These are phyloP conservation scores for Leuciscus waleckii DNA, from an alignment of 2,797 vertebrate genomes.

Conservation along the genomic window DNA sequence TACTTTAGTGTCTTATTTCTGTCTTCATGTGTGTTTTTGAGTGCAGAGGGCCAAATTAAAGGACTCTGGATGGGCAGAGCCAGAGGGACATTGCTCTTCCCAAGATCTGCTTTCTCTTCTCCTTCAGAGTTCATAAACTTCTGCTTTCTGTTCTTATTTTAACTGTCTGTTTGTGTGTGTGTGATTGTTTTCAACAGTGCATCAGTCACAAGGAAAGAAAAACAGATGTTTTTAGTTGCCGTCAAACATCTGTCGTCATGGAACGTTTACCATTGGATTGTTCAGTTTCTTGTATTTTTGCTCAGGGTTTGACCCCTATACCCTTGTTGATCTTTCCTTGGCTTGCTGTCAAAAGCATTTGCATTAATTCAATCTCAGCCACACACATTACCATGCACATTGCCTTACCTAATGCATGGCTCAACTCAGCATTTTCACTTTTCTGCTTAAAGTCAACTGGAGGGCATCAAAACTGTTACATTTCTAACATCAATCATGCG, in stretches of 20 bases:
- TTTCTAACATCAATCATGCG: constrained; percentile 28
- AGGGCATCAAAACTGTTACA: constrained; percentile 21
- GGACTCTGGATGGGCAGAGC: background rate
- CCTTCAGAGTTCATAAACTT: constrained; percentile 20
- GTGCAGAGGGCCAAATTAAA: constrained; percentile 27
- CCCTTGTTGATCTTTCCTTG: constrained; percentile 48
- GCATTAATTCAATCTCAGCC: constrained; percentile 38
- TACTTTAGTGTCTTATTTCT: constrained; percentile 10
- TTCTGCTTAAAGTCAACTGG: constrained; percentile 39
- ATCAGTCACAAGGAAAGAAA: constrained; percentile 32
- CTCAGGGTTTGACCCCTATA: constrained; percentile 31
- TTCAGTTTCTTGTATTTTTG: constrained; percentile 36
- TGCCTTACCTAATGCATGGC: constrained; percentile 28
- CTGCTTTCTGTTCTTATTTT: constrained; percentile 23
- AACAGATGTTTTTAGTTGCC: constrained; percentile 24
- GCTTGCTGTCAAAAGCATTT: constrained; percentile 48
- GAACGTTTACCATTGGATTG: constrained; percentile 23
- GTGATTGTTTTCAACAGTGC: constrained; percentile 18
- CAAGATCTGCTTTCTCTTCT: constrained; percentile 15
- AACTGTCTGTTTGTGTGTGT: constrained; percentile 21
- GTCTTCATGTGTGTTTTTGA: constrained; percentile 30
- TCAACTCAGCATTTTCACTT: constrained; percentile 56
- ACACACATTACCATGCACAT: constrained; percentile 43
- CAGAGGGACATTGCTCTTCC: background rate
- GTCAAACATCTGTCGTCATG: constrained; percentile 2